Base-by-base conservation (phyloP, 2,797 vertebrate genomes). In the Enteromius afrohamiltoni region DNA sequence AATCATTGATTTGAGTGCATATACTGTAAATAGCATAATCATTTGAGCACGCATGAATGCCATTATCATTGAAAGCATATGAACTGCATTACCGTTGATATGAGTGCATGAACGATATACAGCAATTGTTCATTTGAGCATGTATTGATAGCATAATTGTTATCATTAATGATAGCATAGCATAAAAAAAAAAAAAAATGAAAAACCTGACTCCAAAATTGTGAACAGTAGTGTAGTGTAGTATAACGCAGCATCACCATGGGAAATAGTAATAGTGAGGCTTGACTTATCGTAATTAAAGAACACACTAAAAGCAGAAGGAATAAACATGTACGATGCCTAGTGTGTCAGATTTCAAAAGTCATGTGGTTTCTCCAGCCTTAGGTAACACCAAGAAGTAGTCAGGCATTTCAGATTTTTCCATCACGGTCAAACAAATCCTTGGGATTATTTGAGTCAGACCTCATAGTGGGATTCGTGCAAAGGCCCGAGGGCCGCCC, bases 401-500 rank as follows among this genome's bases (percentile, higher is more conserved):
- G 71, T 31, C 40, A 49, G 26, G 21, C 26, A 3, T 65, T 65
- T 65, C 60, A 67, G 6, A 37, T 55, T 67, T 53, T 65, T 53
- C 47, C 47, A 79, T 45, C 75, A 40, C 6, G 40, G 37, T 62
- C 58, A 47, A 62, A 45, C 40, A 29, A 21, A 47, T 77, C 26
- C 40, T 47, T 29, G 17, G 70, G 21, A 42, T 69, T 69, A 42
- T 42, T 42, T 69, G 67, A 73, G 14, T 83, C 5, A 3, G 65
- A 51, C 37, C 40, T 62, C 21, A 45, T 19, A 9, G 34, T 40
- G 69, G 45, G n/a, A 21, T 8, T 31, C 53, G 3, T 9, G 53
- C 80, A 79, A 37, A 69, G 83, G 87, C 89, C 86, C 13, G 29
- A 79, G 84, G 90, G 31, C 68, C n/a, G 75, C 85, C 88, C 78